Conservation (phyloP, 2,797 vertebrate genomes). For the Characodon lateralis region DNA sequence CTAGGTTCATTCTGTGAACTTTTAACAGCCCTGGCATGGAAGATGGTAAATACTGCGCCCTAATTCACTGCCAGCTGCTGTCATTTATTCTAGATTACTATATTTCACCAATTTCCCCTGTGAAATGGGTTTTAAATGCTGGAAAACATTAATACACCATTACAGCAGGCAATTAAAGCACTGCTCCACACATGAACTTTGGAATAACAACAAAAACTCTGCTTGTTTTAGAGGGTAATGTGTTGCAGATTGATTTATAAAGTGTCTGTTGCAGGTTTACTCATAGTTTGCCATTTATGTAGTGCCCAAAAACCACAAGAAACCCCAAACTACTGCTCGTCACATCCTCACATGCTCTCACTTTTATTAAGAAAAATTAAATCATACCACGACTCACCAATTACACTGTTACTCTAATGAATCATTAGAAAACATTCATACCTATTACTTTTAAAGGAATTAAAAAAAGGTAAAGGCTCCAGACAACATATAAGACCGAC, state of each 20-base stretch:
- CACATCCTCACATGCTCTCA: slow-evolving; percentile 62
- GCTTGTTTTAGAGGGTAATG: slow-evolving; percentile 66
- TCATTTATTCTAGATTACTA: slow-evolving; percentile 67
- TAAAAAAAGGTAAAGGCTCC: slow-evolving; percentile 43
- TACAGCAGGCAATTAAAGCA: slow-evolving; percentile 60
- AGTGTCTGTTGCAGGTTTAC: slow-evolving; percentile 63
- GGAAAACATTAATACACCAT: slow-evolving; percentile 71
- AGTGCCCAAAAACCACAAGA: slow-evolving; percentile 56
- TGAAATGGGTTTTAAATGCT: slow-evolving; percentile 69
- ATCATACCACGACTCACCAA: slow-evolving; percentile 56
- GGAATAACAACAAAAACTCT: slow-evolving; percentile 58
- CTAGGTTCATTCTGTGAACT: slow-evolving; percentile 26
- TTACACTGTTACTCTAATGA: slow-evolving; percentile 55
- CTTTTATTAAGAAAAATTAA: slow-evolving; percentile 53
- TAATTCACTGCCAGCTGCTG: slow-evolving; percentile 42
- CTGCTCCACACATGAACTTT: slow-evolving; percentile 59
- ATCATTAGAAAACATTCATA: slow-evolving; percentile 50
- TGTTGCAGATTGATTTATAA: slow-evolving; percentile 70
- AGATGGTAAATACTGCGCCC: slow-evolving; percentile 32
- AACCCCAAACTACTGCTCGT: slow-evolving; percentile 50
- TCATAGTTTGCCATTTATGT: slow-evolving; percentile 61
- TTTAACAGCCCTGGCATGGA: slow-evolving; percentile 57
- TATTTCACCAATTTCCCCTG: slow-evolving; percentile 69
- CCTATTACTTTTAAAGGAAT: slow-evolving; percentile 36
- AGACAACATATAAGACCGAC: slow-evolving; percentile 56